phyloP scores from a whole-genome alignment of 2,888 invertebrate species.

The Ectemnius continuus region DNA sequence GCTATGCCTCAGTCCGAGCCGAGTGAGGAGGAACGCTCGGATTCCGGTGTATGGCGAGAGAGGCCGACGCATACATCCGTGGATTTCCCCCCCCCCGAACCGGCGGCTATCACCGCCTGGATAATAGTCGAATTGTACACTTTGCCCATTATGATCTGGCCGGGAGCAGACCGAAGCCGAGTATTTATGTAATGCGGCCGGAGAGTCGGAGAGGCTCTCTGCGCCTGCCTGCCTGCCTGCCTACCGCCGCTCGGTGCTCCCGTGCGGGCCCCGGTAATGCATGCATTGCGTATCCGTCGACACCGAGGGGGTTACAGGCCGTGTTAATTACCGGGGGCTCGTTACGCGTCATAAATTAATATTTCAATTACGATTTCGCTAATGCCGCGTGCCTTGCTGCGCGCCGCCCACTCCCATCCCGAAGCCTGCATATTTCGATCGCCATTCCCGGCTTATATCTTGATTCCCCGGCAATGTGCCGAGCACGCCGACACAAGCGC shows the following conservation, averaged over 20 bases:
- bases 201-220: background rate
- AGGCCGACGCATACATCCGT: constrained; percentile 33
- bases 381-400: constrained; percentile 56
- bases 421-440: constrained; percentile 37
- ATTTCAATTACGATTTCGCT: constrained; percentile 74
- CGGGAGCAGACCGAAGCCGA: constrained; percentile 64
- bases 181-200: constrained; percentile 72
- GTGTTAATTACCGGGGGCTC: constrained; percentile 73
- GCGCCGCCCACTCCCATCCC: background rate
- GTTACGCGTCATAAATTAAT: constrained; percentile 74
- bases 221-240: no score
- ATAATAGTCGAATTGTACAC: constrained; percentile 70
- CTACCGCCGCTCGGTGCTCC: background rate
- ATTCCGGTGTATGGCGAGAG: background rate
- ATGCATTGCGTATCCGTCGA: constrained; percentile 71
- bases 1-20: background rate
- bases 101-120: constrained; percentile 53
- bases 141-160: constrained; percentile 70
- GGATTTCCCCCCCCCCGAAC: constrained; percentile 61
- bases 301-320: constrained; percentile 65
- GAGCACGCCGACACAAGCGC: background rate
- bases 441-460: background rate
- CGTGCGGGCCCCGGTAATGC: constrained; percentile 65
- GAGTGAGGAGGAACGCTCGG: no score
- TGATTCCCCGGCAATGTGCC: no score